Percentiles rank a stretch among this genome's conserved stretches.
These are phyloP conservation scores for Drosophila oshimai DNA, from an alignment of 1,140 invertebrate genomes.

Conservation along the genomic window DNA sequence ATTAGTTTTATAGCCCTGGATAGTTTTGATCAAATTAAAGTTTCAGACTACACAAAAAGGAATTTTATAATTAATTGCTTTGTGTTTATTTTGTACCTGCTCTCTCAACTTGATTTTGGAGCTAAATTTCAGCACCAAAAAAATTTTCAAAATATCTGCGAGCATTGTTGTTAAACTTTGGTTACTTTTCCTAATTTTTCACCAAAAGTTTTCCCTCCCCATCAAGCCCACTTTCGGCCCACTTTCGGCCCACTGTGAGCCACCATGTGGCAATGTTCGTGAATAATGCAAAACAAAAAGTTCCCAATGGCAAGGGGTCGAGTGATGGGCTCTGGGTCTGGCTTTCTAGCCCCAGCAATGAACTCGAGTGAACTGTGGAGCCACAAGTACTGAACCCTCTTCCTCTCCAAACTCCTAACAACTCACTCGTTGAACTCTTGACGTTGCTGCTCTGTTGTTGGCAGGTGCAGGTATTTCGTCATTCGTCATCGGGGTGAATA, in stretches of 20 bases:
- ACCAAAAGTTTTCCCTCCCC: background rate
- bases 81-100: background rate
- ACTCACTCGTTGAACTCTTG: conserved; percentile 56
- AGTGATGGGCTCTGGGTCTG: conserved; percentile 11
- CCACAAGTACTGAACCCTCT: conserved; percentile 6
- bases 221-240: background rate
- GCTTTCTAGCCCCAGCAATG: conserved; percentile 42
- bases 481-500: conserved; percentile 37
- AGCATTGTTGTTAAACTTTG: background rate
- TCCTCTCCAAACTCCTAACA: background rate
- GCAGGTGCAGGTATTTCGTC: conserved; percentile 30
- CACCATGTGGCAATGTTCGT: conserved; percentile 39
- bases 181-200: background rate
- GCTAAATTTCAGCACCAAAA: background rate
- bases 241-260: background rate
- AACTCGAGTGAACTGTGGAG: conserved; percentile 59
- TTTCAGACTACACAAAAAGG: too few species aligned
- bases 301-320: conserved; percentile 48
- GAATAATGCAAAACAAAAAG: conserved; percentile 47
- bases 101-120: background rate
- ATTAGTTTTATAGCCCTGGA: too few species aligned
- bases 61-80: too few species aligned
- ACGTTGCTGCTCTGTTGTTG: conserved; percentile 27
- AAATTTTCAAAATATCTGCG: background rate
- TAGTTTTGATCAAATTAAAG: too few species aligned